These are phyloP conservation scores for Dendrolimus punctatus DNA, from an alignment of 1,140 invertebrate genomes.

Conservation along the genomic window DNA sequence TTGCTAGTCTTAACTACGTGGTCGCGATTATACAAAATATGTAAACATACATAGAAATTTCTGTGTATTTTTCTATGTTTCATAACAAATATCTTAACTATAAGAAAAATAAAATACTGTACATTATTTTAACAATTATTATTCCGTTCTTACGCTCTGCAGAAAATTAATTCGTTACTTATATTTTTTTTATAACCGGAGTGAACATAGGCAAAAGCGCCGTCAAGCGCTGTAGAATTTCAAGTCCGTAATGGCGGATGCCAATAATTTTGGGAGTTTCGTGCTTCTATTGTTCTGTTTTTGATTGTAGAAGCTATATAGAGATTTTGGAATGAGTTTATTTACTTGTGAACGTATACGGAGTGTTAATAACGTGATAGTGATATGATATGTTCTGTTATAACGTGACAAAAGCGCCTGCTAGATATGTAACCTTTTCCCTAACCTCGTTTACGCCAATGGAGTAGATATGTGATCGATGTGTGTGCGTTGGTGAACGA, in stretches of 20 bases:
- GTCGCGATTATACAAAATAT: constrained; percentile 60
- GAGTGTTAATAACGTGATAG: constrained; percentile 57
- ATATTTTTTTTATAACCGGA: constrained; percentile 57
- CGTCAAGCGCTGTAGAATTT: constrained; percentile 64
- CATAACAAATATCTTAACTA: constrained; percentile 1
- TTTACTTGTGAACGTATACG: constrained; percentile 40
- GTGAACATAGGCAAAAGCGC: constrained; percentile 68
- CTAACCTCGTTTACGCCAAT: constrained; percentile 80
- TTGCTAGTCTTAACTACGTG: constrained; percentile 59
- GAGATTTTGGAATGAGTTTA: constrained; percentile 48
- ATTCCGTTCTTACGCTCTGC: neutral
- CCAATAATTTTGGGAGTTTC: constrained; percentile 71
- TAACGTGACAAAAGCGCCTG: constrained; percentile 66
- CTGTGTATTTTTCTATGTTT: constrained; percentile 23
- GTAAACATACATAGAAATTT: constrained; percentile 64
- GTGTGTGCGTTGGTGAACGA: constrained; percentile 76
- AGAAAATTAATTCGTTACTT: constrained; percentile 14
- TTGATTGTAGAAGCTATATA: constrained; percentile 36
- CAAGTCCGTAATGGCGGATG: constrained; percentile 70
- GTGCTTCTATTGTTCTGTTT: constrained; percentile 70
- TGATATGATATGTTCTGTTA: constrained; percentile 65
- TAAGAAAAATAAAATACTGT: neutral
- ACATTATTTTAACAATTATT: constrained; percentile 2
- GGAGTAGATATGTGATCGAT: constrained; percentile 78
- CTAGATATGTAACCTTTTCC: constrained; percentile 76